Conservation (phyloP, 2,888 invertebrate genomes). For the Drosophila infuscata region DNA sequence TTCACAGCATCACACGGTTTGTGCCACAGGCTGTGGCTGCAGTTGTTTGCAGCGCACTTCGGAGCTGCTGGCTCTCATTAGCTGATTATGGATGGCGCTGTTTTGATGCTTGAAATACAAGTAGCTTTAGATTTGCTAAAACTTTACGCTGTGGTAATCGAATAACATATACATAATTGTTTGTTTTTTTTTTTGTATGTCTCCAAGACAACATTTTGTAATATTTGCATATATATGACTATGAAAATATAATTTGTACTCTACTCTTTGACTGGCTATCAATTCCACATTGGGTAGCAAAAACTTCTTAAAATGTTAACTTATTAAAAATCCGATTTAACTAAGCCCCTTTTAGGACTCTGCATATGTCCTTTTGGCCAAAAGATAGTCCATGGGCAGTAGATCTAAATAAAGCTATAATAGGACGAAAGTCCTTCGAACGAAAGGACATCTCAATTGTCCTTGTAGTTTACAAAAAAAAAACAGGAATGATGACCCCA, state of each 20-base stretch:
- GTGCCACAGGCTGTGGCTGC: conserved; percentile 97
- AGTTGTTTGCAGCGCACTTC: conserved; percentile 91
- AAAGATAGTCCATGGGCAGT: too few relatives aligned
- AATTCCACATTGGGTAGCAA: not conserved
- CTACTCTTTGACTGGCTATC: not conserved
- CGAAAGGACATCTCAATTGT: too few relatives aligned
- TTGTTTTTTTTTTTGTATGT: conserved; percentile 43
- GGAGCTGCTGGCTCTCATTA: conserved; percentile 72
- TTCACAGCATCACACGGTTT: conserved; percentile 88
- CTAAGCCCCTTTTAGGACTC: too few relatives aligned
- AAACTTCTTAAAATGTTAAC: not conserved
- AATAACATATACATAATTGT: conserved; percentile 29
- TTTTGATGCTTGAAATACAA: conserved; percentile 20
- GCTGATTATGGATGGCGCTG: conserved; percentile 43
- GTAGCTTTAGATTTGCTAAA: conserved; percentile 10
- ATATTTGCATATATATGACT: conserved; percentile 25
- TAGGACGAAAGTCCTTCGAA: too few relatives aligned
- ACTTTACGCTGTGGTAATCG: conserved; percentile 34
- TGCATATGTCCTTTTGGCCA: too few relatives aligned
- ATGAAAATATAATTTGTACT: conserved; percentile 34
- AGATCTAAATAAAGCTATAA: too few relatives aligned
- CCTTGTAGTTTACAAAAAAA: too few relatives aligned
- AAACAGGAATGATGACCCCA: not conserved
- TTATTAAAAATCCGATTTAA: too few relatives aligned
- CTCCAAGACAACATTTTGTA: conserved; percentile 47